A percentile compares a stretch with the other conserved stretches of the same genome.
Conservation (phyloP, 2,888 invertebrate genomes). For the Pheosia tremula region DNA sequence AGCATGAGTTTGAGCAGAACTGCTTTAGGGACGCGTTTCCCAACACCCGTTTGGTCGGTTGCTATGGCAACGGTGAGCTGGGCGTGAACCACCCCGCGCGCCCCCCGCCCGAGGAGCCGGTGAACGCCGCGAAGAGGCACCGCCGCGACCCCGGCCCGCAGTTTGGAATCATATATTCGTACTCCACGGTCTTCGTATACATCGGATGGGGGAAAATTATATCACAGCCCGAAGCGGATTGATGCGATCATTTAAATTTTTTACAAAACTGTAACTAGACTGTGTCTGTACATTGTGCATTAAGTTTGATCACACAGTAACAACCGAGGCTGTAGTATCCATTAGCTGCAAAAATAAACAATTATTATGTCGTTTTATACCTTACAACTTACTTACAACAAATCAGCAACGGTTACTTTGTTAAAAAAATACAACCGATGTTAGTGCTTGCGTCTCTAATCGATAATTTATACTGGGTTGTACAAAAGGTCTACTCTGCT, state of each 20-base stretch:
- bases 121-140: constrained; percentile 41
- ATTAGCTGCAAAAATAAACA: too few relatives aligned
- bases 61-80: constrained; percentile 77
- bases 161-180: constrained; percentile 68
- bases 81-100: constrained; percentile 65
- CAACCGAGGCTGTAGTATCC: too few relatives aligned
- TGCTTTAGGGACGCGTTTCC: constrained; percentile 70
- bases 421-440: too few relatives aligned
- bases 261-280: background rate
- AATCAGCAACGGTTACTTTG: too few relatives aligned
- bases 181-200: constrained; percentile 75
- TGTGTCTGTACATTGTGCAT: background rate
- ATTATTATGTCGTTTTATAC: too few relatives aligned
- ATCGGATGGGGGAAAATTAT: constrained; percentile 75
- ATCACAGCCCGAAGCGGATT: constrained; percentile 33
- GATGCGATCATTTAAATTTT: background rate
- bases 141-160: constrained; percentile 47
- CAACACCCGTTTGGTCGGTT: constrained; percentile 65
- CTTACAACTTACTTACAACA: too few relatives aligned
- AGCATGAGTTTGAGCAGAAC: constrained; percentile 68
- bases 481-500: background rate
- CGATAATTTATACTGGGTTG: background rate
- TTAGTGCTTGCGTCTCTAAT: background rate
- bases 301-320: background rate
- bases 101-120: constrained; percentile 21